phyloP scores from a whole-genome alignment of 2,797 vertebrate species.

The Schizopygopsis pylzovi region DNA sequence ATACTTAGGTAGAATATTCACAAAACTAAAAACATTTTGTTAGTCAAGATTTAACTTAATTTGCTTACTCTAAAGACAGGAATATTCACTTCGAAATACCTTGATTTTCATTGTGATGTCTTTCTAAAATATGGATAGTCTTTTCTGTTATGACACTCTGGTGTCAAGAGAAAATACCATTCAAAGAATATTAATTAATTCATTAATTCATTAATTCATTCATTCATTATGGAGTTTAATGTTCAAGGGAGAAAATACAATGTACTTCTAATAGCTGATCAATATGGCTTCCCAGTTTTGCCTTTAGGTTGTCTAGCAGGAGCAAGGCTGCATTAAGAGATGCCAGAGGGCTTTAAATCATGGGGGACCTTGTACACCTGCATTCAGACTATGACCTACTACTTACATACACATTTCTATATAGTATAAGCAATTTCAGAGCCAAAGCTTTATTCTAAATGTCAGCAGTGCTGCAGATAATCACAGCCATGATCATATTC shows the following conservation, averaged over 20 bases:
- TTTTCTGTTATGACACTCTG: no score
- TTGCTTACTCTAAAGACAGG: background rate
- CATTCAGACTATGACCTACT: background rate
- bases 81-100: background rate
- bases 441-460: background rate
- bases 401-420: background rate
- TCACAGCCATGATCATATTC: background rate
- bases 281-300: background rate
- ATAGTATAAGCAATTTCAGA: background rate
- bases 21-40: no score
- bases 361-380: background rate
- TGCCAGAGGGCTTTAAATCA: background rate
- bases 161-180: no score
- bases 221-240: background rate
- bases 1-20: no score
- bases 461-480: background rate
- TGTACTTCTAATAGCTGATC: background rate
- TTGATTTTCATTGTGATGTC: background rate
- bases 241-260: conserved; percentile 11
- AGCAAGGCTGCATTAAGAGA: background rate
- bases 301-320: background rate
- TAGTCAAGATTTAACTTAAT: no score
- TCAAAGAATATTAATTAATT: no score
- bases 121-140: no score
- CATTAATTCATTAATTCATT: background rate